These are phyloP conservation scores for Mastacembelus armatus DNA, from an alignment of 2,797 vertebrate genomes.

Conservation along the genomic window DNA sequence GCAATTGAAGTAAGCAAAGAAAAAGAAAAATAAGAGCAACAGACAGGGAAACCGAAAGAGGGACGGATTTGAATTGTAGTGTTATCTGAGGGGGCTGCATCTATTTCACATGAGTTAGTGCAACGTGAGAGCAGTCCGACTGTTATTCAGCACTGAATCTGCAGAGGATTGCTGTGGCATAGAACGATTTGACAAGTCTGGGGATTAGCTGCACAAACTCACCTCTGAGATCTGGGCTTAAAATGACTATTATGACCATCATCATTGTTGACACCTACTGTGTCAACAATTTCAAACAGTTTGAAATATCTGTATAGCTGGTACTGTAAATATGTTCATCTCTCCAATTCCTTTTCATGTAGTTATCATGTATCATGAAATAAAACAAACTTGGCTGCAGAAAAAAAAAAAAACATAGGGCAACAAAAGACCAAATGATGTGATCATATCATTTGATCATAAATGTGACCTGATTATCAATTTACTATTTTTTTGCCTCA, in stretches of 20 bases:
- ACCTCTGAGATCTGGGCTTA: too few relatives aligned
- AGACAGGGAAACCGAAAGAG: slow-evolving; percentile 8
- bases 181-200: too few relatives aligned
- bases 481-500: background rate
- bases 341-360: background rate
- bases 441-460: slow-evolving; percentile 21
- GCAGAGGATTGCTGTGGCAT: slow-evolving; percentile 32
- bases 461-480: slow-evolving; percentile 21
- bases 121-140: slow-evolving; percentile 57
- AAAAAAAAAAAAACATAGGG: slow-evolving; percentile 34
- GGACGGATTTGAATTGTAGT: slow-evolving; percentile 14
- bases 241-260: too few relatives aligned
- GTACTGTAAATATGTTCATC: too few relatives aligned
- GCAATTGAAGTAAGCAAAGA: slow-evolving; percentile 22
- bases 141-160: slow-evolving; percentile 51
- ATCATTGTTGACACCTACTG: too few relatives aligned
- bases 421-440: background rate
- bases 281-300: slow-evolving; percentile 14
- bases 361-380: too few relatives aligned
- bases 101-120: slow-evolving; percentile 60
- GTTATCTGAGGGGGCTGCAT: slow-evolving; percentile 50
- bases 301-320: too few relatives aligned
- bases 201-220: too few relatives aligned
- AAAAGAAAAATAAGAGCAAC: slow-evolving; percentile 2
- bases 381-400: slow-evolving; percentile 4